Evolutionary conservation across 2,888 invertebrate species (phyloP), one percentile per base, ranked within the genome.

Genomic region (Drosophila silvestris): DNA sequence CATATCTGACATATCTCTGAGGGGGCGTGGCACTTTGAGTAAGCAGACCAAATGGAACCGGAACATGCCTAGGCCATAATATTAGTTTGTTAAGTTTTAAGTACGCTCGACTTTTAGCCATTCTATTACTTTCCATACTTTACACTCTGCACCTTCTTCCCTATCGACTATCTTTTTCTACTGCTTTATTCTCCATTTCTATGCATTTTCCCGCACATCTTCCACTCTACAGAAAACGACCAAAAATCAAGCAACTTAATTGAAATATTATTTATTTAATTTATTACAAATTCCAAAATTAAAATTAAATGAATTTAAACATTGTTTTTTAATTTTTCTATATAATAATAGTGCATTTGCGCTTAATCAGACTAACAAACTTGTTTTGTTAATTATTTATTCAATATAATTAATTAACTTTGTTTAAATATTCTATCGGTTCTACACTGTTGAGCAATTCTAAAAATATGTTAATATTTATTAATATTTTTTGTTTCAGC

Each of bases 251-350:
- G 62, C 63, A 81, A 77, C 67, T 67, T 81, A 85, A 81, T 82
- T 81, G 79, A 89, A 83, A 77, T 88, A 85, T 83, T 91, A 92
- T 92, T 92, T 92, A 92, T 92, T 92, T 92, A 92, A 91, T 91
- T 92, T 91, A 91, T 92, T 91, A 85, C 91, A 82, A 91, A 84
- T 73, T 79, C 91, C 91, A 91, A 85, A 82, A 81, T 81, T 84
- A n/a, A 87, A 82, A 88, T 66, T 35, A 19, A 72, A 61, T 63
- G 58, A 59, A 64, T 39, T 63, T 54, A 44, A 47, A 1, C 14
- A 4, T 1, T 14, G 37, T n/a, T 37, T 59, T 58, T 30, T 54
- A 60, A 47, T 47, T 5, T 16, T 26, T 47, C 7, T 22, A 22
- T 22, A 47, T 7, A 22, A 4, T 14, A 14, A 44, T 4, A 7